phyloP scores from a whole-genome alignment of 2,797 vertebrate species.

The Heteromormyrus szaboi region DNA sequence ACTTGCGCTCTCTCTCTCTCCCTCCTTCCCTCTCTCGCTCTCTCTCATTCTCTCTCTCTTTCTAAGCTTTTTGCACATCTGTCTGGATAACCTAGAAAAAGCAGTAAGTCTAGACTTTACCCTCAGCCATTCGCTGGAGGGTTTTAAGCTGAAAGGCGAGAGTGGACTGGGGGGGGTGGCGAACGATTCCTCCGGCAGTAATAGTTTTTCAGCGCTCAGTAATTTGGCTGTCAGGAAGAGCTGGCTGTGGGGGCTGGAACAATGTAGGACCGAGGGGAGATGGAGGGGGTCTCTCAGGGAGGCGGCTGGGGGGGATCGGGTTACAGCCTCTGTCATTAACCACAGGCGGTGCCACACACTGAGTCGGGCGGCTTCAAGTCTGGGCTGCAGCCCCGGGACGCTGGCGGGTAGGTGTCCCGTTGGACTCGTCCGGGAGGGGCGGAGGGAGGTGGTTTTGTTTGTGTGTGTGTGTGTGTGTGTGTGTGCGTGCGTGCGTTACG shows the following conservation, averaged over 20 bases:
- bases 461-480: neutral
- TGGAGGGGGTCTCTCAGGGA: constrained; percentile 45
- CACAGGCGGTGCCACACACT: constrained; percentile 56
- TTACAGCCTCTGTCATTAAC: constrained; percentile 70
- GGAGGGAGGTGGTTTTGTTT: constrained; percentile 14
- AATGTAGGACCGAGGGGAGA: constrained; percentile 53
- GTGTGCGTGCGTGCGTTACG: neutral
- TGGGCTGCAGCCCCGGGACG: constrained; percentile 55
- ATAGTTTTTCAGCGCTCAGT: constrained; percentile 58
- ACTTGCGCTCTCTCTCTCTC: neutral
- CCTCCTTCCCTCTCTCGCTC: neutral
- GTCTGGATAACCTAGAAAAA: constrained; percentile 3
- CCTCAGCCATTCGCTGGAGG: constrained; percentile 43
- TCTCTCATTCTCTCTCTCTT: neutral
- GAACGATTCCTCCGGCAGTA: constrained; percentile 49
- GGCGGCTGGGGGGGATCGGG: constrained; percentile 54
- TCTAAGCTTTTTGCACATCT: constrained; percentile 4
- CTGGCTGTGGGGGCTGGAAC: constrained; percentile 60
- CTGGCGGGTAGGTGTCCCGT: constrained; percentile 40
- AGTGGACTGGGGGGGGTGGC: neutral
- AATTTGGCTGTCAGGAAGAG: constrained; percentile 68
- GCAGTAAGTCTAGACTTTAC: constrained; percentile 52
- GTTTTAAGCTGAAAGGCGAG: constrained; percentile 43
- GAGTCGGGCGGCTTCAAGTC: constrained; percentile 63
- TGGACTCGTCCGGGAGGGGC: constrained; percentile 10